Evolutionary conservation across 92 coral and sea anemone genomes (phyloP), one percentile per base, ranked within the genome.

Genomic region (Blastomussa wellsi): DNA sequence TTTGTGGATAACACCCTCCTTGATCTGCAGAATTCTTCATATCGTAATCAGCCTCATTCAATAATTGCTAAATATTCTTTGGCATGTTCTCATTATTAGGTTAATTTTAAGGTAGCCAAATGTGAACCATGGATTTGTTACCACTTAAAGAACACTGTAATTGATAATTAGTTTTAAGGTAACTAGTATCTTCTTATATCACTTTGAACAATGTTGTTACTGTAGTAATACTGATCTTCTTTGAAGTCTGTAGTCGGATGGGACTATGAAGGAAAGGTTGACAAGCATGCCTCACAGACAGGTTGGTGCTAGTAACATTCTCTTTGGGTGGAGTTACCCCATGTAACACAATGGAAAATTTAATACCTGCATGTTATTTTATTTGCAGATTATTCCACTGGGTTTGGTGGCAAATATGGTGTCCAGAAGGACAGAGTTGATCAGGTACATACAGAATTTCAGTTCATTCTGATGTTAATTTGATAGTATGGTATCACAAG

Each of bases 371-470:
- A 33, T 69, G 11, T 22, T n/a, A n/a, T n/a, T 74, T 76, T 35
- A 65, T 71, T 74, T 52, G 15, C 42, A 95, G 98, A 95, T 79
- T 91, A 90, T 90, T 89, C 98, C 26, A 90, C 89, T 69, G 98
- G 98, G 7, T 95, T 95, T 81, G 98, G 98, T 75, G 98, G 98
- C 57, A 92, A 92, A 79, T 95, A 84, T 90, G 98, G 98, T 49
- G 98, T 95, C 7, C 95, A 95, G 67, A 92, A 81, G 35, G 98
- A 95, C 88, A 84, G 95, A 62, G 94, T 90, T 79, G 98, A 94
- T 78, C 48, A 94, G 92, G 98, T 92, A 39, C 0, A 67, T 65
- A 2, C 38, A 28, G 42, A 32, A 24, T 6, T 48, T 42, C 31
- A 26, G 12, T 68, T 68, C 36, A 29, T 29, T 66, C 16, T 14